Evolutionary conservation across 2,888 invertebrate genomes (phyloP).

Genomic region (Drosophila merina): DNA sequence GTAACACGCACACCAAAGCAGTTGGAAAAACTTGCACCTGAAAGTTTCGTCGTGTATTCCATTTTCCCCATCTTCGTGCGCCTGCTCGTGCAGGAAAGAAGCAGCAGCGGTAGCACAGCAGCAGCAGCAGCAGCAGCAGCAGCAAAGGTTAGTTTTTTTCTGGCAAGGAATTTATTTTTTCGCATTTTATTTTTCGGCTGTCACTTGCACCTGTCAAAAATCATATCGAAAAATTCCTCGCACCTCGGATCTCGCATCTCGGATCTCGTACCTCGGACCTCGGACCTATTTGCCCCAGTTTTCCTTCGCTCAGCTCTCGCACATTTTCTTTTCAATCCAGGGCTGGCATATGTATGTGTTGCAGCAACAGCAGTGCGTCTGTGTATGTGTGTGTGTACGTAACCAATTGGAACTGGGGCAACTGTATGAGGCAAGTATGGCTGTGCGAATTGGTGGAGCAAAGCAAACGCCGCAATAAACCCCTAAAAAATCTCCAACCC

Average conservation of each 20-base stretch:
- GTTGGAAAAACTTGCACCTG: conserved; percentile 76
- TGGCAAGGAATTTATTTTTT: conserved; percentile 20
- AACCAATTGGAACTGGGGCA: conserved; percentile 79
- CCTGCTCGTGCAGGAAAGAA: conserved; percentile 24
- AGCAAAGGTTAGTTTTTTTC: conserved; percentile 41
- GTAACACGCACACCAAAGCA: conserved; percentile 58
- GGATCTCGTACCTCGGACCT: too few relatives aligned
- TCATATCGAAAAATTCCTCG: conserved; percentile 46
- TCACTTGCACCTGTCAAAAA: conserved; percentile 66
- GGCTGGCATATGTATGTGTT: conserved; percentile 52
- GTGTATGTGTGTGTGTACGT: conserved; percentile 52
- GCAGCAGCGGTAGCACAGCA: conserved; percentile 8
- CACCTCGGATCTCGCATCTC: conserved; percentile 9
- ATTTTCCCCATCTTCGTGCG: conserved; percentile 52
- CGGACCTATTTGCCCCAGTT: conserved; percentile 66
- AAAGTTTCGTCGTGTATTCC: conserved; percentile 60
- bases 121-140: conserved; percentile 28
- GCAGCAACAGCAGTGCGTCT: too few relatives aligned
- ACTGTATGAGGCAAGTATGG: conserved; percentile 54
- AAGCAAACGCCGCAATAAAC: conserved; percentile 75
- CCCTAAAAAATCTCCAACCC: conserved; percentile 63
- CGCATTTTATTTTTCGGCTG: conserved; percentile 5
- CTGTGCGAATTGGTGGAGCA: conserved; percentile 73
- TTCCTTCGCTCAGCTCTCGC: conserved; percentile 36
- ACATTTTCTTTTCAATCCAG: conserved; percentile 58